phyloP scores from a whole-genome alignment of 2,113 vertebrate genomes.

The Poeciliopsis prolifica region DNA sequence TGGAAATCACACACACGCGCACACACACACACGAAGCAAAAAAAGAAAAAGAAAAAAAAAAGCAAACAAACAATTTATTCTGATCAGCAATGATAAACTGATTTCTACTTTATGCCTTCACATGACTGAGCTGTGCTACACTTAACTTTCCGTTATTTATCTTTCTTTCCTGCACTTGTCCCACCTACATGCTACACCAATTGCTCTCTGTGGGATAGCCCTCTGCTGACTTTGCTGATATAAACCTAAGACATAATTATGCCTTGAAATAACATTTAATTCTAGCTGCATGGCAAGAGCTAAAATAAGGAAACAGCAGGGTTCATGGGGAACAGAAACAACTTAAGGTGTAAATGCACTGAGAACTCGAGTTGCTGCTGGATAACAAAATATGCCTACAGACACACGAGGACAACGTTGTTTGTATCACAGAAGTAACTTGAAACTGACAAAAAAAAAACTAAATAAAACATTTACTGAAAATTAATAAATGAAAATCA shows the following conservation, averaged over 20 bases:
- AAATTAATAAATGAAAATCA: too few species aligned
- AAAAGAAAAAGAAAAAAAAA: not conserved
- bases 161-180: slow-evolving; percentile 5
- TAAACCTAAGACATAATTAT: slow-evolving; percentile 30
- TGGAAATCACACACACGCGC: not conserved
- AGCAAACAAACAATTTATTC: not conserved
- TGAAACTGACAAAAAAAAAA: too few species aligned
- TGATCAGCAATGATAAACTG: not conserved
- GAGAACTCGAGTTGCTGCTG: not conserved
- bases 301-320: slow-evolving; percentile 11
- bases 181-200: slow-evolving; percentile 5
- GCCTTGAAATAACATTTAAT: slow-evolving; percentile 22
- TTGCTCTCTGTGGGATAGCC: not conserved
- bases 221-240: slow-evolving; percentile 28
- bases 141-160: not conserved
- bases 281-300: slow-evolving; percentile 16
- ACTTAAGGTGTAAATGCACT: not conserved
- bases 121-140: too few species aligned
- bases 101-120: not conserved
- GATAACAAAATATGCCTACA: not conserved
- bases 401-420: too few species aligned
- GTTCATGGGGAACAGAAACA: not conserved
- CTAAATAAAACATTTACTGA: too few species aligned
- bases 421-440: too few species aligned
- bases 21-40: not conserved